Evolutionary conservation across 2,888 invertebrate species (phyloP), one percentile per base, ranked within the genome.

Genomic region (Xanthorhoe spadicearia): DNA sequence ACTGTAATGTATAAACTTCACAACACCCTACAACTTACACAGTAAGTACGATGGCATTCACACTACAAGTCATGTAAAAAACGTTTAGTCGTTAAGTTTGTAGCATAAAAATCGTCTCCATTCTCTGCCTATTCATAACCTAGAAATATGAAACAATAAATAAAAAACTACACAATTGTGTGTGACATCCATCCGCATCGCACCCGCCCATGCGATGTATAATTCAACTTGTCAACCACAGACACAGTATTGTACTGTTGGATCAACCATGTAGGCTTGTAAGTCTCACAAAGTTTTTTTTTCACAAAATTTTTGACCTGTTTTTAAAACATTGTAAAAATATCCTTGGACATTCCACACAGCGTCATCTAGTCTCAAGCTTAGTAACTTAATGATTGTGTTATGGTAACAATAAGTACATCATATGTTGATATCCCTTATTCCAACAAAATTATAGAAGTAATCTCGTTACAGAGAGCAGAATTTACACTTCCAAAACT

Each of bases 181-280:
- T 48, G 51, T 61, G 68, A 61, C 68, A 64, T 48, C 52, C 54
- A 61, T 68, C 53, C 58, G 46, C 58, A 52, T 28, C n/a, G 43
- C 46, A 15, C 4, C 67, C 64, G 61, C 64, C 63, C 68, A 67
- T 62, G 67, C 69, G 54, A 70, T 68, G 60, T 72, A 72, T 74
- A 70, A 70, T 70, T 72, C 66, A 72, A 66, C 35, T 43, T 72
- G 73, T 74, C 73, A 72, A 65, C 62, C 66, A 63, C 73, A 73
- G 59, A 50, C 28, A 50, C 53, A 55, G 60, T 62, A 61, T 54
- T 58, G 49, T 60, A 67, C 38, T 55, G 64, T 43, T 15, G 49
- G 38, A 78, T 64, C 79, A 79, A 80, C 50, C 48, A 66, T 62
- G 54, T 19, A 43, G 23, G 23, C 1, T 23, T 23, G 23, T 23